Percentiles rank a stretch among this genome's conserved stretches.
Conservation (phyloP, 2,888 invertebrate genomes). For the Thecocarcelia acutangulata region DNA sequence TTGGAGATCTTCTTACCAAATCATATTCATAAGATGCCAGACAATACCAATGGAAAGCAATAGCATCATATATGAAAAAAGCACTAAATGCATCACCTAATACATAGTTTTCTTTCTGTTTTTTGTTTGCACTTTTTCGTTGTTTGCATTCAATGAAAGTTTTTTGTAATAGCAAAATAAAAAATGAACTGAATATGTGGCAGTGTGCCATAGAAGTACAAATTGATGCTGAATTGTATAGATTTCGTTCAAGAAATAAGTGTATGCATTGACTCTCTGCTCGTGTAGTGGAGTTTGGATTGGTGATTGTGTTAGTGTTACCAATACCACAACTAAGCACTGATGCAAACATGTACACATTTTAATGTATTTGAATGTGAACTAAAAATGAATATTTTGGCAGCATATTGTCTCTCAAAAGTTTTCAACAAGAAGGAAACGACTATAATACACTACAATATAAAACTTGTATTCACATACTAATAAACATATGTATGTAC, state of each 20-base stretch:
- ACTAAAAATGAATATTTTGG: conserved; percentile 37
- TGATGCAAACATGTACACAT: neutral
- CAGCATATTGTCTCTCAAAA: conserved; percentile 64
- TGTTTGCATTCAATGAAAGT: conserved; percentile 40
- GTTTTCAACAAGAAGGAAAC: conserved; percentile 42
- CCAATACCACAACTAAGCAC: neutral
- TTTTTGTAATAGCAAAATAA: conserved; percentile 34
- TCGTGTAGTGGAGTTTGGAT: neutral
- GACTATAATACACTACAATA: too few relatives aligned
- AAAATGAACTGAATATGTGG: conserved; percentile 11
- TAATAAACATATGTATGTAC: too few relatives aligned
- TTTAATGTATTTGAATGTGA: neutral
- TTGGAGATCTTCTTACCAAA: too few relatives aligned
- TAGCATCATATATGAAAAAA: too few relatives aligned
- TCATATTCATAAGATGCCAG: too few relatives aligned
- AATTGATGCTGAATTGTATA: conserved; percentile 11
- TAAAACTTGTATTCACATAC: too few relatives aligned
- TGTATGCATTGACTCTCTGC: neutral
- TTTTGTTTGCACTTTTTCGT: neutral
- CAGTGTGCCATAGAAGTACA: neutral
- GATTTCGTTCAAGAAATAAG: conserved; percentile 1
- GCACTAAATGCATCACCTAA: too few relatives aligned
- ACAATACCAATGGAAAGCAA: too few relatives aligned
- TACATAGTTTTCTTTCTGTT: conserved; percentile 7
- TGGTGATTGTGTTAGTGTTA: conserved; percentile 37